Evolutionary conservation across 1,140 invertebrate genomes (phyloP), one percentile per base, ranked within the genome.

Genomic region (Leptinotarsa texana): DNA sequence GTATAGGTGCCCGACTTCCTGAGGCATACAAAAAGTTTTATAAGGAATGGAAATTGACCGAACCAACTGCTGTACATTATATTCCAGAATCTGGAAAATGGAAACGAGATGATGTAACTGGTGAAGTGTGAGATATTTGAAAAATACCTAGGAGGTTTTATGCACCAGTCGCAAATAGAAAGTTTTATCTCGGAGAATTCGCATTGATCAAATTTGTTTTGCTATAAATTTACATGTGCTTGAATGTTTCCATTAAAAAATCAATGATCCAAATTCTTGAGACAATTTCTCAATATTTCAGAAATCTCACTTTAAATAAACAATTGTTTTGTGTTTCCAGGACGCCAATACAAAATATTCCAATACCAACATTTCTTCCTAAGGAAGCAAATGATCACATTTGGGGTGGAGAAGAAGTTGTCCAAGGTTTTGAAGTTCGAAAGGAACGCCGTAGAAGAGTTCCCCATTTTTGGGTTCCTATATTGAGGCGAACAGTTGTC

Each of bases 391-490:
- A 99, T 84, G 69, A 92, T 68, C 96, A 97, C 24, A 88, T 99
- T 69, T 99, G 96, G 97, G 98, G 96, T 77, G 98, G 98, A 8
- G 98, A 99, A 88, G 95, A 91, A n/a, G 88, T 99, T 1, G 87
- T 99, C 27, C 92, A 95, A 88, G 97, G 97, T 49, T 97, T 94
- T 82, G 87, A 90, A 80, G 95, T 93, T 83, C 91, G 90, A 71
- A 80, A 89, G 63, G 86, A 82, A n/a, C 85, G 83, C 6, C 86
- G 85, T 70, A 87, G 90, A 75, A 88, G 92, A 76, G 89, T 93
- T 1, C 92, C 95, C 0, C 92, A 92, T 79, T 94, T 96, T 84
- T 99, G 96, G 95, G 89, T 95, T 13, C 98, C 98, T 2, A 84
- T 85, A 3, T 81, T 99, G 0, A 89, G 91, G 24, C 90, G 91